These are phyloP conservation scores for Falcaria lacertinaria DNA, from an alignment of 2,888 invertebrate species.

Conservation along the genomic window DNA sequence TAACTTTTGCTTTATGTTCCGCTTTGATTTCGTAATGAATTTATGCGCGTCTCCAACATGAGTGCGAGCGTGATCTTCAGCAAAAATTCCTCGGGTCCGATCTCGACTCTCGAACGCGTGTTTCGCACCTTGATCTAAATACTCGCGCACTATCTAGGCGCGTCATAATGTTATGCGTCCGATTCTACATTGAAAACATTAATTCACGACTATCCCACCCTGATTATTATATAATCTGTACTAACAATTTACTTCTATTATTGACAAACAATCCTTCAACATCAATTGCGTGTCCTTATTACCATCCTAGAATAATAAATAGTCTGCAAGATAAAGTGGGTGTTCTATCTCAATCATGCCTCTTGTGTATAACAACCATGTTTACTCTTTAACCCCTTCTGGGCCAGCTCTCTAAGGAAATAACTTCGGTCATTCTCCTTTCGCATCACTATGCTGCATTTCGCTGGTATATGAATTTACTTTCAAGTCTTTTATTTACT, in stretches of 20 bases:
- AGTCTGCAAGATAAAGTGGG: background rate
- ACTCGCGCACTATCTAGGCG: constrained; percentile 73
- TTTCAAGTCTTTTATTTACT: too few species aligned
- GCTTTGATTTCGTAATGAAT: constrained; percentile 53
- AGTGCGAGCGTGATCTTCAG: constrained; percentile 63
- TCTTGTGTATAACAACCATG: constrained; percentile 19
- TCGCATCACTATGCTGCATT: constrained; percentile 33
- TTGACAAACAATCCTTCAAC: background rate
- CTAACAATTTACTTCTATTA: constrained; percentile 1
- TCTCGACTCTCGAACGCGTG: constrained; percentile 72
- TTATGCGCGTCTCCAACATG: constrained; percentile 49
- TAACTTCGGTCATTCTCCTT: constrained; percentile 50
- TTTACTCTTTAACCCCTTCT: constrained; percentile 28
- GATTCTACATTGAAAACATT: constrained; percentile 44
- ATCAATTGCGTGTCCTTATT: background rate
- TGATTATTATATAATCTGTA: constrained; percentile 1
- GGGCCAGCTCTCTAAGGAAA: constrained; percentile 42
- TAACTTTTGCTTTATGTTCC: constrained; percentile 42
- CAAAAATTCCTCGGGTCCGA: constrained; percentile 69
- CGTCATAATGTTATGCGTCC: constrained; percentile 54
- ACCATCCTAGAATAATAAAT: too few species aligned
- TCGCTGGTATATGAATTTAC: constrained; percentile 28
- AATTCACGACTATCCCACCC: constrained; percentile 20
- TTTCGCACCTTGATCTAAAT: constrained; percentile 79
- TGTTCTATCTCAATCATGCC: background rate